A percentile compares a stretch with the other conserved stretches of the same genome.
Evolutionary conservation across 2,888 invertebrate species (phyloP).

Genomic region (Hylaea fasciaria): DNA sequence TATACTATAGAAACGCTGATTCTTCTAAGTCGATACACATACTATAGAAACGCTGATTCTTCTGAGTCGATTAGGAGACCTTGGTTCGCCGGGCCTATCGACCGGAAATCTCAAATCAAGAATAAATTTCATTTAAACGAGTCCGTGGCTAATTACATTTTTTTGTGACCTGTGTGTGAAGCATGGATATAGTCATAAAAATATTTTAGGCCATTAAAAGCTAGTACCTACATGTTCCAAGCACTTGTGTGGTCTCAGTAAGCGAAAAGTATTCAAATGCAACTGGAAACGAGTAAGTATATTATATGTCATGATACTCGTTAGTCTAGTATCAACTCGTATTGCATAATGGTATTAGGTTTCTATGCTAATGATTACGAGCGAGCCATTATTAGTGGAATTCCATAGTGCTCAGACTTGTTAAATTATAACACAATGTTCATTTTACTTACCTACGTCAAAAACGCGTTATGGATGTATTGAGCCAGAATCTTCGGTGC

Average conservation of each 20-base stretch:
- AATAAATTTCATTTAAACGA: slow-evolving; percentile 7
- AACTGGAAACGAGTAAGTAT: too few relatives aligned
- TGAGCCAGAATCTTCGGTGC: not conserved
- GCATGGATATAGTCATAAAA: slow-evolving; percentile 10
- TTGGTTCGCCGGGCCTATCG: not conserved
- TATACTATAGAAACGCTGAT: too few relatives aligned
- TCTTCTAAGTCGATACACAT: too few relatives aligned
- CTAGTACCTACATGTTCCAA: not conserved
- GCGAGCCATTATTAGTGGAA: slow-evolving; percentile 1
- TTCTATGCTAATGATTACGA: slow-evolving; percentile 19
- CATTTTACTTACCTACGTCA: too few relatives aligned
- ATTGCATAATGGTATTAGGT: slow-evolving; percentile 13
- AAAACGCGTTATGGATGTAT: not conserved
- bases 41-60: too few relatives aligned
- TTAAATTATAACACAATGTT: not conserved
- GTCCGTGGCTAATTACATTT: slow-evolving; percentile 18
- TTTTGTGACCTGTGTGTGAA: not conserved
- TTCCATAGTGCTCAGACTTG: slow-evolving; percentile 9
- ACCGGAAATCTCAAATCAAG: slow-evolving; percentile 12
- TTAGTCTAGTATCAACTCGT: slow-evolving; percentile 1
- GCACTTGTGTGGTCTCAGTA: slow-evolving; percentile 9
- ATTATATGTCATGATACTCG: not conserved
- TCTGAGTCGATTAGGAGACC: too few relatives aligned
- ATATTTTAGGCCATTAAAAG: not conserved
- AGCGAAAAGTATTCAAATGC: slow-evolving; percentile 3